Conservation (phyloP, 2,888 invertebrate species). For the Scaptodrosophila latifasciaeformis region DNA sequence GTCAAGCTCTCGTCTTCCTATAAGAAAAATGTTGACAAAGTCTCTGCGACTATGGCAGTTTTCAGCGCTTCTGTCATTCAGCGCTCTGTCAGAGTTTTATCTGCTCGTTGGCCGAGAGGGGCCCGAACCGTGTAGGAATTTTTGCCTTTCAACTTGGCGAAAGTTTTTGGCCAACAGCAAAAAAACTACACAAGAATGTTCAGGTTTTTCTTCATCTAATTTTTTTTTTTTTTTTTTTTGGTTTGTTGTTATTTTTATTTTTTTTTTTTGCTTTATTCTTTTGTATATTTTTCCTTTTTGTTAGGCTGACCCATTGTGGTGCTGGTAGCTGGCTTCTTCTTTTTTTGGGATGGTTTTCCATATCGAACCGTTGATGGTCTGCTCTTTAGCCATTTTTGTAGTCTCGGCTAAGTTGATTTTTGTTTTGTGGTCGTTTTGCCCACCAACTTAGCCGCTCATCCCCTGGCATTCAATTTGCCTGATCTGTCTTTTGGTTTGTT, state of each 20-base stretch:
- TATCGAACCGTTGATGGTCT: constrained; percentile 10
- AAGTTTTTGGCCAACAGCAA: constrained; percentile 55
- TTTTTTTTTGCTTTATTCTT: not conserved
- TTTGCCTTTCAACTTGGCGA: constrained; percentile 53
- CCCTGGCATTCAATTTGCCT: constrained; percentile 13
- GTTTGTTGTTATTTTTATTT: not conserved
- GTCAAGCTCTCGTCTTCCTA: too few relatives aligned
- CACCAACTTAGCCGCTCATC: too few relatives aligned
- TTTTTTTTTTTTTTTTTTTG: not conserved
- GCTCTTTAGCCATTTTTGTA: constrained; percentile 35
- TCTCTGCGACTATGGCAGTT: constrained; percentile 34
- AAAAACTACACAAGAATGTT: constrained; percentile 38
- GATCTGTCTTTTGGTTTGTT: not conserved
- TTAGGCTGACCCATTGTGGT: too few relatives aligned
- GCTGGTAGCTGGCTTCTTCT: constrained; percentile 22
- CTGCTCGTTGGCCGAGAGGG: not conserved
- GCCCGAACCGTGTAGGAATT: constrained; percentile 35
- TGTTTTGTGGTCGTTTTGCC: constrained; percentile 32
- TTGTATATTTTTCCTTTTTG: too few relatives aligned
- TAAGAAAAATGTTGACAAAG: constrained; percentile 57
- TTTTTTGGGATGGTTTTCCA: constrained; percentile 31
- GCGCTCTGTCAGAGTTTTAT: constrained; percentile 54
- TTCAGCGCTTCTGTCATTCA: constrained; percentile 59
- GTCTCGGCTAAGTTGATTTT: constrained; percentile 55
- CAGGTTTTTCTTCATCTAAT: not conserved